These are phyloP conservation scores for Pangasius larnaudii DNA, from an alignment of 2,797 vertebrate genomes.

Conservation along the genomic window DNA sequence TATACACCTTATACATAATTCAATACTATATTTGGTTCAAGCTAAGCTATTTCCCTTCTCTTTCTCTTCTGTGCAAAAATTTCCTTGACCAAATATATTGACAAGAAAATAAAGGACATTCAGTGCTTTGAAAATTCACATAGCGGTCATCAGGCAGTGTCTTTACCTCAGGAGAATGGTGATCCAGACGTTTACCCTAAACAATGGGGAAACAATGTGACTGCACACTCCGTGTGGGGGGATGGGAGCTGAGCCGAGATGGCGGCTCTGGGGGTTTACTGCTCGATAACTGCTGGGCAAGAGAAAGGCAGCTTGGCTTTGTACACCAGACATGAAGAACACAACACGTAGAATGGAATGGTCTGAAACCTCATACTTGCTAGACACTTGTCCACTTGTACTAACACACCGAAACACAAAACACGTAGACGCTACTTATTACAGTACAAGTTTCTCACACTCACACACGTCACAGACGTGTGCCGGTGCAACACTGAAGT, in stretches of 20 bases:
- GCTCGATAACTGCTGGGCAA: slow-evolving; percentile 58
- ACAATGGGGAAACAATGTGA: slow-evolving; percentile 19
- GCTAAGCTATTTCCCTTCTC: slow-evolving; percentile 26
- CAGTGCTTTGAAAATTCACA: slow-evolving; percentile 19
- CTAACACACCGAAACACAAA: slow-evolving; percentile 43
- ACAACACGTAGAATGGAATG: slow-evolving; percentile 52
- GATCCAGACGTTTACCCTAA: slow-evolving; percentile 8
- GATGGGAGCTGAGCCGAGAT: slow-evolving; percentile 26
- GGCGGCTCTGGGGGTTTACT: slow-evolving; percentile 30
- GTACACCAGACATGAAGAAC: slow-evolving; percentile 67
- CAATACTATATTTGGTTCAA: slow-evolving; percentile 53
- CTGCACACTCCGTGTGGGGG: neutral
- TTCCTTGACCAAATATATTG: neutral
- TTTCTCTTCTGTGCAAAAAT: slow-evolving; percentile 4
- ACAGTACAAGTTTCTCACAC: slow-evolving; percentile 54
- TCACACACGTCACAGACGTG: slow-evolving; percentile 81
- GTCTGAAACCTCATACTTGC: slow-evolving; percentile 42
- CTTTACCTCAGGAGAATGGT: neutral
- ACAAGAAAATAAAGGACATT: slow-evolving; percentile 12
- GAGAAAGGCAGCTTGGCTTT: slow-evolving; percentile 77
- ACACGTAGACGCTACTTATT: slow-evolving; percentile 9
- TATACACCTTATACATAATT: slow-evolving; percentile 9
- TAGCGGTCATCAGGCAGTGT: slow-evolving; percentile 12
- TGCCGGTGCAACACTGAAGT: slow-evolving; percentile 74
- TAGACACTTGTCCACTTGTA: slow-evolving; percentile 28